phyloP scores from a whole-genome alignment of 2,797 vertebrate species.

The Parauchenoglanis ngamensis region DNA sequence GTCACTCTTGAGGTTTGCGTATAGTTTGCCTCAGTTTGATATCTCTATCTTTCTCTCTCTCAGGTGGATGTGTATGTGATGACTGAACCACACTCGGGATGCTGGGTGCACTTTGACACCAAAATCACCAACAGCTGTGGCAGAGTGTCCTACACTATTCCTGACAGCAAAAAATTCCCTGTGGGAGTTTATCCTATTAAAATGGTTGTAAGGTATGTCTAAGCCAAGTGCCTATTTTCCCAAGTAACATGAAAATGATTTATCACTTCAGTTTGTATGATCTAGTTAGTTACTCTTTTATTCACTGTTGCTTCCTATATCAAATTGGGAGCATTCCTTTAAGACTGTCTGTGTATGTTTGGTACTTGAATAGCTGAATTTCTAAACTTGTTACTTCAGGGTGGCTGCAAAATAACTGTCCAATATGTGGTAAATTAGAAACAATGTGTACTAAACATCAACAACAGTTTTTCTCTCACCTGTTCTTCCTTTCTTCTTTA shows the following conservation, averaged over 20 bases:
- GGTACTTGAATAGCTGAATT: not conserved
- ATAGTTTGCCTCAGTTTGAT: not conserved
- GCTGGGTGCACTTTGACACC: slow-evolving; percentile 11
- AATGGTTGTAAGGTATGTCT: slow-evolving; percentile 18
- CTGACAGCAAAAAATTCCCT: slow-evolving; percentile 7
- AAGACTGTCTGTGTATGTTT: not conserved
- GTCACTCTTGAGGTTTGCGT: not conserved
- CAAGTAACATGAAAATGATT: not conserved
- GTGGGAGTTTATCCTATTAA: slow-evolving; percentile 22
- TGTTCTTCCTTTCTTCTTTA: not conserved
- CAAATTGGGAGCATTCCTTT: not conserved
- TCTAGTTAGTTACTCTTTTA: not conserved
- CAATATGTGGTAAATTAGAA: not conserved
- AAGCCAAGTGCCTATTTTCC: not conserved
- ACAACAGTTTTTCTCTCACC: not conserved
- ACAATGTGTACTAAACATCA: slow-evolving; percentile 3
- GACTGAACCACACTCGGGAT: slow-evolving; percentile 22
- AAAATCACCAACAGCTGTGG: slow-evolving; percentile 18
- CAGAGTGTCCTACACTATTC: slow-evolving; percentile 20
- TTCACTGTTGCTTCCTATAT: not conserved
- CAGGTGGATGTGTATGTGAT: slow-evolving; percentile 33
- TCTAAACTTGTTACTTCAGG: not conserved
- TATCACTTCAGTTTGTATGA: not conserved
- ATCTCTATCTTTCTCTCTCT: not conserved
- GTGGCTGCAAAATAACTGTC: not conserved